Base-by-base conservation (phyloP, 64 coral and sea anemone genomes). In the Montipora capricornis region DNA sequence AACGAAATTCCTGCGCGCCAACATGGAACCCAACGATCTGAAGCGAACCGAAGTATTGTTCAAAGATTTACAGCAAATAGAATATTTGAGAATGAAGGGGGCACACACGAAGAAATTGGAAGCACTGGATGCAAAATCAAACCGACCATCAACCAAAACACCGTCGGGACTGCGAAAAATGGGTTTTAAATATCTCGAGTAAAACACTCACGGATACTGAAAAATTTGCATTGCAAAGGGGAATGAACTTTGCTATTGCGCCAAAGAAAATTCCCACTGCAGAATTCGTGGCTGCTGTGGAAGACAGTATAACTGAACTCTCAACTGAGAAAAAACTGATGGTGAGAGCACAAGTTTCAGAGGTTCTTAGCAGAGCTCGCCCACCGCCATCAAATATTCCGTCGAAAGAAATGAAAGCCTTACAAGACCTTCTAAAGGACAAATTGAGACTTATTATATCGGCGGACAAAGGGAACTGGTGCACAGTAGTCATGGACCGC, bases 401-500 rank as follows among this genome's bases (percentile, higher is more conserved):
- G 68, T 45, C 53, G 44, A 73, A 50, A 29, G 26, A 29, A 29
- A 29, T 29, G 26, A 29, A 29, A 29, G 26, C 26, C 26, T 29
- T 29, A 29, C 62, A 87, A 19, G 50, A 87, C 50, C 84, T 87
- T 37, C 59, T 44, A 10, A 68, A 19, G 50, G 84, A 87, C 69
- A 20, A 87, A 87, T 16, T 12, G 24, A 14, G 60, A 60, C 84
- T 87, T 68, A 47, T 87, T 45, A 68, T 87, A 16, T 47, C 78
- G 1, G 78, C 78, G 46, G 78, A 80, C n/a, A 80, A 80, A 20
- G 78, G 78, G 6, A 80, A 80, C 51, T 29, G 26, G 26, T 49
- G 47, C 19, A 87, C 62, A 14, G 84, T 87, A 73, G 68, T 88
- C 69, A 87, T 87, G 84, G 61, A 88, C 19, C 46, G 15, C 47